Base-by-base conservation (phyloP, 2,888 invertebrate genomes). In the Mayetiola destructor region DNA sequence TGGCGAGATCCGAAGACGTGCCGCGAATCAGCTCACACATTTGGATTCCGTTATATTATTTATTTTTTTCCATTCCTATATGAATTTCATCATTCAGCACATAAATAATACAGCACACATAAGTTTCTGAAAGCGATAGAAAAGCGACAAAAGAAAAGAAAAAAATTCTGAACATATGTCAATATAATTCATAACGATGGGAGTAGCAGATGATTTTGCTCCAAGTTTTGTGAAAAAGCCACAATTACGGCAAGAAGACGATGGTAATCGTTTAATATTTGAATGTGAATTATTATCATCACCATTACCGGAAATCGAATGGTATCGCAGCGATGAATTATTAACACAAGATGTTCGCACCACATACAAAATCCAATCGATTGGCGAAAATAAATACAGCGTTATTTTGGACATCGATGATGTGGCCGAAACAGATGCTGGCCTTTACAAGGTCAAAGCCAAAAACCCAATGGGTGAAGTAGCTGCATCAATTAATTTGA, bases 151-250 rank as follows among this genome's bases (percentile, higher is more conserved):
- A 48, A 48, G 48, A 48, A 48, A n/a, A n/a, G n/a, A n/a, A n/a
- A n/a, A n/a, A n/a, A n/a, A n/a, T n/a, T n/a, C n/a, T n/a, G 48
- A 48, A 48, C 48, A 48, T 48, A 48, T 48, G 48, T 48, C 48
- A 48, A 48, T 48, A 48, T 48, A 48, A 48, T 48, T 42, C n/a
- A 48, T 21, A 55, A 63, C 57, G 35, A 72, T 72, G 72, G 72
- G 72, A 65, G 71, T 71, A 67, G 69, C 71, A 66, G 93, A 93
- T 76, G 92, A 93, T 76, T 88, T 92, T 78, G 93, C 95, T 77
- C 95, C 95, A 75, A 94, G 93, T 81, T 95, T 96, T 80, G 91
- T 92, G 65, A 92, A 94, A 78, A 95, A 95, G 84, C 95, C 95
- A 63, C 90, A 91, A 75, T 82, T 96, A 67, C 81, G 93, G 64